Base-by-base conservation (phyloP, 2,888 invertebrate species). In the Metallyticus violacea region DNA sequence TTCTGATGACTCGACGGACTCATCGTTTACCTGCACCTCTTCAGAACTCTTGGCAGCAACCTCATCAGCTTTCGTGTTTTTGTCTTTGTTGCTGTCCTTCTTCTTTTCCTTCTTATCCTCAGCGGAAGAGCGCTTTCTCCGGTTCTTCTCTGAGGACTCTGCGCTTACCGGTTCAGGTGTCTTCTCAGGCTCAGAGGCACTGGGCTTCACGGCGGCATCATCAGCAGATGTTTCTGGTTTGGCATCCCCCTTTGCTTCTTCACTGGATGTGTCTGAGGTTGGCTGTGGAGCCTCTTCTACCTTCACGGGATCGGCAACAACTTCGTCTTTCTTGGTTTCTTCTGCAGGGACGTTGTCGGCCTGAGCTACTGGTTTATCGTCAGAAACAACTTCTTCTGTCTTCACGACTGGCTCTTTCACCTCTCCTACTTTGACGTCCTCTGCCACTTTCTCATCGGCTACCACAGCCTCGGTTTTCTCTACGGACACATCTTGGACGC, bases 191-290 rank as follows among this genome's bases (percentile, higher is more conserved):
- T 22, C 76, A 7, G 62, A 62, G 25, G 27, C 27, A 7, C 26
- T 40, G 29, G 26, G 26, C 30, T 29, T 25, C n/a, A 62, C 82
- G 62, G 80, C n/a, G 1, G 9, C n/a, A 5, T 86, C 82, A 76
- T 86, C 88, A 62, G 40, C 40, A 62, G 40, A 3, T 9, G 40
- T 62, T 78, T 87, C 88, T 22, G 79, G 87, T 78, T 87, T 40
- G 81, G 78, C 82, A 82, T 77, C 85, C 30, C 86, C 77, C 86
- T 89, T 80, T 28, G 79, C 85, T 82, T 85, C 87, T 26, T 85
- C 87, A 28, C 79, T 80, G 28, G 86, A 30, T 22, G 62, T 84
- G 62, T 84, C 86, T 62, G 81, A 79, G 6, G 77, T 29, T 26
- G 40, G 26, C 26, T 77, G 26, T 26, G 81, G 79, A 6, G 77